Percentiles rank a stretch among this genome's conserved stretches.
These are phyloP conservation scores for Prunella himalayana DNA, from an alignment of 2,113 vertebrate genomes.

Conservation along the genomic window DNA sequence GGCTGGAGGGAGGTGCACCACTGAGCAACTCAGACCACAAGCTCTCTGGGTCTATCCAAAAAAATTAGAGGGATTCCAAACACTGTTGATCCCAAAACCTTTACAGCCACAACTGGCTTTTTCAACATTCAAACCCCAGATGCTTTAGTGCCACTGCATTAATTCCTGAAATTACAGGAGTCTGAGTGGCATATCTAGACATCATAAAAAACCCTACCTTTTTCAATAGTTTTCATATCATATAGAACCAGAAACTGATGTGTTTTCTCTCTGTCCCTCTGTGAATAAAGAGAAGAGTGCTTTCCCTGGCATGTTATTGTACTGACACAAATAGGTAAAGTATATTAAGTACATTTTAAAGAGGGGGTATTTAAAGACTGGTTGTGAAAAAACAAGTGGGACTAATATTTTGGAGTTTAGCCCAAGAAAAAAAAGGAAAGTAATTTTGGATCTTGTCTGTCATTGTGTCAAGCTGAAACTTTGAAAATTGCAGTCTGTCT, in stretches of 20 bases:
- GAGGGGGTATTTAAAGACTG: neutral
- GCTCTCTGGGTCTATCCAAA: neutral
- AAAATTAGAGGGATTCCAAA: neutral
- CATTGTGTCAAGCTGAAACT: neutral
- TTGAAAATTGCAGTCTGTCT: neutral
- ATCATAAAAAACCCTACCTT: neutral
- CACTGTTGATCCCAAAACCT: neutral
- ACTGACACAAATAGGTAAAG: neutral
- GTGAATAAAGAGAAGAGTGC: neutral
- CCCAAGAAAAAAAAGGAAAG: neutral
- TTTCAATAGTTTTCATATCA: accelerated
- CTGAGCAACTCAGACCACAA: neutral
- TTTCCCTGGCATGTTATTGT: neutral
- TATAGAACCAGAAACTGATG: neutral
- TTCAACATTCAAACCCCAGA: neutral
- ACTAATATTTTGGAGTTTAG: neutral
- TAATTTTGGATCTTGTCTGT: neutral
- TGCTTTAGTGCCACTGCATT: neutral
- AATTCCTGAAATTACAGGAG: neutral
- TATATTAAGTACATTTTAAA: neutral
- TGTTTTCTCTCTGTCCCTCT: neutral
- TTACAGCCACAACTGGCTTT: neutral
- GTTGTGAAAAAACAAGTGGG: neutral
- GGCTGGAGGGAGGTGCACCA: neutral
- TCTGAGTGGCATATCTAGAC: neutral